A percentile compares a stretch with the other conserved stretches of the same genome.
These are phyloP conservation scores for Dendrolimus punctatus DNA, from an alignment of 1,140 invertebrate species.

Conservation along the genomic window DNA sequence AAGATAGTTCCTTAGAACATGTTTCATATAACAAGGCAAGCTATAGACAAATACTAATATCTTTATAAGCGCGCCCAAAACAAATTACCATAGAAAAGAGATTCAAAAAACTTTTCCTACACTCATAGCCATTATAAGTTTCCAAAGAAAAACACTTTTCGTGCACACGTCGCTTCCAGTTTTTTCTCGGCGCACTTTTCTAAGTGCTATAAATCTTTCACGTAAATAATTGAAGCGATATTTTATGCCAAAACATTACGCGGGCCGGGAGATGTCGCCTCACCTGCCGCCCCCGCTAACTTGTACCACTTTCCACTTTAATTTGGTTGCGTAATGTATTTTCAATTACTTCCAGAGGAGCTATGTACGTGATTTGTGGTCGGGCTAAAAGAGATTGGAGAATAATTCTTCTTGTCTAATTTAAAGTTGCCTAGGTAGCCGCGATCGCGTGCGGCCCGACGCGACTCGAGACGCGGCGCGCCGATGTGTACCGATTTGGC, in stretches of 20 bases:
- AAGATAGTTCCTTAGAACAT: too few relatives aligned
- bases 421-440: slow-evolving; percentile 31
- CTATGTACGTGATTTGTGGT: slow-evolving; percentile 57
- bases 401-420: slow-evolving; percentile 50
- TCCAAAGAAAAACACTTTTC: slow-evolving; percentile 68
- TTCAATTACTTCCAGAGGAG: slow-evolving; percentile 69
- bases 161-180: slow-evolving; percentile 66
- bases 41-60: slow-evolving; percentile 35
- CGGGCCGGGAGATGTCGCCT: slow-evolving; percentile 58
- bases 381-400: slow-evolving; percentile 55
- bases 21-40: neutral
- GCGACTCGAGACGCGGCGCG: neutral
- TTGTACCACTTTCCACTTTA: slow-evolving; percentile 70
- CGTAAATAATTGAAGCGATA: slow-evolving; percentile 72
- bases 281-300: slow-evolving; percentile 59
- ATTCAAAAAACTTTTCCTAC: slow-evolving; percentile 62
- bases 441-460: neutral
- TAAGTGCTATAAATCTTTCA: slow-evolving; percentile 70
- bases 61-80: slow-evolving; percentile 60
- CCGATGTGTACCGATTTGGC: too few relatives aligned
- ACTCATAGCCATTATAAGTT: slow-evolving; percentile 71
- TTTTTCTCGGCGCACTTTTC: slow-evolving; percentile 69
- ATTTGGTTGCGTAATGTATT: slow-evolving; percentile 72
- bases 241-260: slow-evolving; percentile 72
- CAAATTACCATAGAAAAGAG: slow-evolving; percentile 71